phyloP scores from a whole-genome alignment of 2,797 vertebrate species.

The Crocidura indochinensis region DNA sequence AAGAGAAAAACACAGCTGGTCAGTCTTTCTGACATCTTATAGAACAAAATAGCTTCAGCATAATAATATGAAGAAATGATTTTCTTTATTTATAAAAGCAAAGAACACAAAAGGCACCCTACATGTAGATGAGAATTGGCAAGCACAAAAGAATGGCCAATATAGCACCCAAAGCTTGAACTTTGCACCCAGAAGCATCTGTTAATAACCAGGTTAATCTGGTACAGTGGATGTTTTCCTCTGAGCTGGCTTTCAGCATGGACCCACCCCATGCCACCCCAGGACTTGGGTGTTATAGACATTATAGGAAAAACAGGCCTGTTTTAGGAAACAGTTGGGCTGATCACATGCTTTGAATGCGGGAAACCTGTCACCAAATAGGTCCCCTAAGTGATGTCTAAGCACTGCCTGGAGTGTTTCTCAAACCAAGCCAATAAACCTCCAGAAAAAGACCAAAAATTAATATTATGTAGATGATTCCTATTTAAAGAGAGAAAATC shows the following conservation, averaged over 20 bases:
- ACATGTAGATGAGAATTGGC: background rate
- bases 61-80: background rate
- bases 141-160: background rate
- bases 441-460: background rate
- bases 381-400: too few relatives aligned
- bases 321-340: too few relatives aligned
- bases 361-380: background rate
- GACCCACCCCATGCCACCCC: too few relatives aligned
- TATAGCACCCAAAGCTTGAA: background rate
- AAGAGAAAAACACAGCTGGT: background rate
- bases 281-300: too few relatives aligned
- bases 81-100: background rate
- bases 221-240: background rate
- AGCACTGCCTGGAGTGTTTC: too few relatives aligned
- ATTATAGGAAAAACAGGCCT: too few relatives aligned
- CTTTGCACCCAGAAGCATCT: background rate
- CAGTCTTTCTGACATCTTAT: background rate
- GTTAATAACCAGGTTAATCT: background rate
- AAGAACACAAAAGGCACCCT: background rate
- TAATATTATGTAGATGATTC: background rate
- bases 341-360: too few relatives aligned
- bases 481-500: background rate
- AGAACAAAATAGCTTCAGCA: slow-evolving; percentile 4
- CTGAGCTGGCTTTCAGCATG: background rate
- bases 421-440: background rate